Percentiles rank a stretch among this genome's conserved stretches.
phyloP scores from a whole-genome alignment of 1,140 invertebrate genomes.

The Drusus annulatus region DNA sequence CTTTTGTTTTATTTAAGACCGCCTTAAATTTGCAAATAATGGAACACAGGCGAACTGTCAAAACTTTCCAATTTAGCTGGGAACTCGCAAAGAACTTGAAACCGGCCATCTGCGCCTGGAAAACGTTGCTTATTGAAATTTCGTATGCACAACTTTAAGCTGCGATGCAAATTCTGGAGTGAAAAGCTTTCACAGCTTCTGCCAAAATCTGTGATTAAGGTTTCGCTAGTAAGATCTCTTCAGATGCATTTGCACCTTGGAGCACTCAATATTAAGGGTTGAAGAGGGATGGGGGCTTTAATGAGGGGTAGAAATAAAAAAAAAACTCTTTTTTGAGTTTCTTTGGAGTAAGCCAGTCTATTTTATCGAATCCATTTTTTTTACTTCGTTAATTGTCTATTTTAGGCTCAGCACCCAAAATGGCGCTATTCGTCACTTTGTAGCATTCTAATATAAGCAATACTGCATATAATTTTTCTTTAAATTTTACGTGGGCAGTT shows the following conservation, averaged over 20 bases:
- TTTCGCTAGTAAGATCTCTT: background rate
- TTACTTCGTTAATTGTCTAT: no score
- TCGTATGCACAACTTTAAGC: conserved; percentile 11
- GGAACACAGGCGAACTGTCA: background rate
- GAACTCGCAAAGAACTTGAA: background rate
- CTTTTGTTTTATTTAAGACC: no score
- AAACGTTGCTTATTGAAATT: background rate
- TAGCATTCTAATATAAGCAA: no score
- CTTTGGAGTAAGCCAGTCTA: no score
- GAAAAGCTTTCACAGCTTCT: background rate
- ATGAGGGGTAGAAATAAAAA: no score
- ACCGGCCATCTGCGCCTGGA: background rate
- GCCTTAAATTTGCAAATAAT: background rate
- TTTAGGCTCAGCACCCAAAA: no score
- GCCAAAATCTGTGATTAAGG: background rate
- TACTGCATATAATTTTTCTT: no score
- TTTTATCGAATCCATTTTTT: no score
- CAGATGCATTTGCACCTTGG: conserved; percentile 7
- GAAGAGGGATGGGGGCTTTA: no score
- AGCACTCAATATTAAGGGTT: background rate
- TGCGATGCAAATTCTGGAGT: conserved; percentile 12
- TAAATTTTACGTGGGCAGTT: no score
- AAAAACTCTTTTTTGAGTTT: no score
- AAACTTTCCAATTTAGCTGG: background rate
- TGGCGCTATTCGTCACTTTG: no score